Evolutionary conservation across 2,888 invertebrate genomes (phyloP).

Genomic region (Eupithecia abbreviata): DNA sequence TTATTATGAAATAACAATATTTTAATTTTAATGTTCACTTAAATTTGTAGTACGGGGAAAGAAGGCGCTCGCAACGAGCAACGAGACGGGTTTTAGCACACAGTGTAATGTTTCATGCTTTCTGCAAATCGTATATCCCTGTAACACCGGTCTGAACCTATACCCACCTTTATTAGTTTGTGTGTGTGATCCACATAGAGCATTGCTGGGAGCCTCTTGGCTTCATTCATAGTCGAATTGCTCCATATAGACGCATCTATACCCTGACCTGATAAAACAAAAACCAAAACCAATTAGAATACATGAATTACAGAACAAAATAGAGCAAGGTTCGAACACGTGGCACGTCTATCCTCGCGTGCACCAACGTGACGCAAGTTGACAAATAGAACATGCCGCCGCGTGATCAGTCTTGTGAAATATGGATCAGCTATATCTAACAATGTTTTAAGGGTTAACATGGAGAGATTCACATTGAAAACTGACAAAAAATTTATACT

Average conservation of each 20-base stretch:
- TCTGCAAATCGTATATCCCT: too few relatives aligned
- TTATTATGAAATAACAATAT: too few relatives aligned
- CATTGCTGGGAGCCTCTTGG: not conserved
- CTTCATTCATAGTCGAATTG: not conserved
- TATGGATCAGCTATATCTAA: not conserved
- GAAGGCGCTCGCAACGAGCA: too few relatives aligned
- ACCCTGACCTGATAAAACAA: slow-evolving; percentile 59
- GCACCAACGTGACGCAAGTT: slow-evolving; percentile 55
- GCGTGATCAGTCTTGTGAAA: slow-evolving; percentile 2
- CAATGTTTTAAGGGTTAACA: not conserved
- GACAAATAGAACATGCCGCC: slow-evolving; percentile 14
- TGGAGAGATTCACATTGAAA: not conserved
- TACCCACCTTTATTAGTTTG: too few relatives aligned
- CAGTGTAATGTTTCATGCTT: too few relatives aligned
- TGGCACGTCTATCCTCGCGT: slow-evolving; percentile 53
- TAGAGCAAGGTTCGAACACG: slow-evolving; percentile 62
- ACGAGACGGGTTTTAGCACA: too few relatives aligned
- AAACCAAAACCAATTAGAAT: slow-evolving; percentile 51
- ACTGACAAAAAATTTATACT: too few relatives aligned
- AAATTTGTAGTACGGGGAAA: too few relatives aligned
- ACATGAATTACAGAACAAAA: slow-evolving; percentile 55
- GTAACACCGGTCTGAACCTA: too few relatives aligned
- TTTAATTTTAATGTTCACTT: too few relatives aligned
- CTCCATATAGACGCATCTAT: not conserved
- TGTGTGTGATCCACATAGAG: not conserved